A percentile compares a stretch with the other conserved stretches of the same genome.
Conservation (phyloP, 2,113 vertebrate species). For the western clawed frog (Xenopus tropicalis) region DNA sequence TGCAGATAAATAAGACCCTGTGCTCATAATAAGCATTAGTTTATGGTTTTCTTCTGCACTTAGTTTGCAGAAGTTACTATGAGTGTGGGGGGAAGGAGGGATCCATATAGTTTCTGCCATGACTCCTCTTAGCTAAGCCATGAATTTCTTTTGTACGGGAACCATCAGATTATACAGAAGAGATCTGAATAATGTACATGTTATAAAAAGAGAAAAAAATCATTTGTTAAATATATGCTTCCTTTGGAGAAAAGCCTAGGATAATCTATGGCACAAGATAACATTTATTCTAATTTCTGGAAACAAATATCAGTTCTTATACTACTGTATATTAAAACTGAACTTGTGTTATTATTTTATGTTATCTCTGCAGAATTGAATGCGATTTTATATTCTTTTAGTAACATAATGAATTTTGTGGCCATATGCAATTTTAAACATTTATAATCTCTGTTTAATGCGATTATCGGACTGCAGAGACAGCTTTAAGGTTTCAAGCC, state of each 20-base stretch:
- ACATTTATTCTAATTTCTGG: background rate
- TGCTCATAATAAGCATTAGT: too few relatives aligned
- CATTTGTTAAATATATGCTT: too few relatives aligned
- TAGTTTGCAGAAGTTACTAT: too few relatives aligned
- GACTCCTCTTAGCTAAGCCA: too few relatives aligned
- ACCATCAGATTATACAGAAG: too few relatives aligned
- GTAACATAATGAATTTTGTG: slow-evolving; percentile 34
- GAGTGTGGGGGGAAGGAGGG: too few relatives aligned
- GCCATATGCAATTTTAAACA: slow-evolving; percentile 39
- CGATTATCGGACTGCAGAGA: slow-evolving; percentile 29
- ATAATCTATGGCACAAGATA: background rate
- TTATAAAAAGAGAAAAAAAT: too few relatives aligned
- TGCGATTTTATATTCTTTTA: slow-evolving; percentile 31
- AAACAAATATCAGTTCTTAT: background rate
- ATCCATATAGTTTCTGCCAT: too few relatives aligned
- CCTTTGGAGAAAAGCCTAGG: background rate
- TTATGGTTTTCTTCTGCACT: too few relatives aligned
- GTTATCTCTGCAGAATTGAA: slow-evolving; percentile 7
- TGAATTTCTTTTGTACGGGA: too few relatives aligned
- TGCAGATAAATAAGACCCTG: too few relatives aligned
- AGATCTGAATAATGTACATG: too few relatives aligned
- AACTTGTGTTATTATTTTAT: slow-evolving; percentile 1
- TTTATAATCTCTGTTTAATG: slow-evolving; percentile 39
- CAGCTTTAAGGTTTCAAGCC: slow-evolving; percentile 21
- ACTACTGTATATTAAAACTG: slow-evolving; percentile 15